Conservation (phyloP, 2,113 vertebrate species). For the Antennarius striatus region DNA sequence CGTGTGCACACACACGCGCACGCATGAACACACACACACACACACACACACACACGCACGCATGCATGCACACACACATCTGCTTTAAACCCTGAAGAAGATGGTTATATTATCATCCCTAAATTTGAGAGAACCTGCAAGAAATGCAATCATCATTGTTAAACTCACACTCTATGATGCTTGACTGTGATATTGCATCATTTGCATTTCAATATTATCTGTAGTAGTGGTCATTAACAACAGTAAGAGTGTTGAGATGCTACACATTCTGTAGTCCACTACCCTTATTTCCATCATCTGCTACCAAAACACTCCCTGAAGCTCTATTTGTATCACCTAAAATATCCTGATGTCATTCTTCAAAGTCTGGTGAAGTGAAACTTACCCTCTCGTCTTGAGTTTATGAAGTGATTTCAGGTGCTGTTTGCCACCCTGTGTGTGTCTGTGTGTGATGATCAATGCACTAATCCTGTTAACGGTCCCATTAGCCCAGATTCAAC, state of each 20-base stretch:
- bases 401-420: slow-evolving; percentile 35
- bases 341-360: neutral
- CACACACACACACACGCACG: too few species aligned
- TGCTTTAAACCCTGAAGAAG: slow-evolving; percentile 34
- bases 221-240: slow-evolving; percentile 20
- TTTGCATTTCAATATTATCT: slow-evolving; percentile 63
- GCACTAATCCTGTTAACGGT: slow-evolving; percentile 65
- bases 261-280: neutral
- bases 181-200: slow-evolving; percentile 39
- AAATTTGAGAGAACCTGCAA: slow-evolving; percentile 40
- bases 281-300: neutral
- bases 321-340: neutral
- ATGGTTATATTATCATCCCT: slow-evolving; percentile 51
- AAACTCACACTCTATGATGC: slow-evolving; percentile 35
- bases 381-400: slow-evolving; percentile 36
- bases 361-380: slow-evolving; percentile 10
- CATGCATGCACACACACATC: slow-evolving; percentile 20
- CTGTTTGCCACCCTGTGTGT: slow-evolving; percentile 30
- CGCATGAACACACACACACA: slow-evolving; percentile 16
- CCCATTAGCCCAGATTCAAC: slow-evolving; percentile 54
- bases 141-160: slow-evolving; percentile 39
- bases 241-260: slow-evolving; percentile 11
- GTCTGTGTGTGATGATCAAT: slow-evolving; percentile 49
- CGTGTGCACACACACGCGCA: slow-evolving; percentile 28
- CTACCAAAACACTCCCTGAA: slow-evolving; percentile 18